Evolutionary conservation across 2,797 vertebrate genomes (phyloP).

Genomic region (Lepilemur ruficaudatus): DNA sequence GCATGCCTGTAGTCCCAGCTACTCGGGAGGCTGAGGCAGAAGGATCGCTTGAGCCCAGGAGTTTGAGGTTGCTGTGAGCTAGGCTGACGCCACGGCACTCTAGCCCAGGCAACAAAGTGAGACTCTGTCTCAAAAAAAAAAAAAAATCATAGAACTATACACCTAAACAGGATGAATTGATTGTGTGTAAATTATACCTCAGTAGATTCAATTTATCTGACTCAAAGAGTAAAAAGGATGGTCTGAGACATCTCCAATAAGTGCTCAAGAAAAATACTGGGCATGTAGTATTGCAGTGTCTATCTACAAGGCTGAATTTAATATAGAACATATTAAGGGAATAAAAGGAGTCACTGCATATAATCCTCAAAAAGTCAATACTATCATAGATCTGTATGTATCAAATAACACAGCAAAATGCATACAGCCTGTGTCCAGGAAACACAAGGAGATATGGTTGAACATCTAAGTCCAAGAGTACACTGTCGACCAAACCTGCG

Average conservation of each 20-base stretch:
- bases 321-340: background rate
- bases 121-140: no score
- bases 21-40: no score
- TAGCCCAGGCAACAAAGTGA: no score
- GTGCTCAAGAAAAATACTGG: background rate
- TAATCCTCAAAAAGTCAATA: no score
- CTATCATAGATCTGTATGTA: background rate
- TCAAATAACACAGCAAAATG: background rate
- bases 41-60: no score
- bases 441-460: background rate
- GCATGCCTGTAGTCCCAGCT: no score
- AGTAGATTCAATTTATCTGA: background rate
- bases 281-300: fast-evolving
- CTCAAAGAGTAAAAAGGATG: background rate
- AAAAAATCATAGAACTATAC: background rate
- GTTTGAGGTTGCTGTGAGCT: no score
- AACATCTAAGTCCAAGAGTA: background rate
- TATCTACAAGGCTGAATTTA: background rate
- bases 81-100: no score
- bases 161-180: background rate
- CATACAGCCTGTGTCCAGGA: fast-evolving
- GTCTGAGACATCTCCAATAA: background rate
- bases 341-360: background rate
- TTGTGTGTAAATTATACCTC: background rate
- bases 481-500: background rate